Conservation (phyloP, 2,113 vertebrate genomes). For the Macrotis lagotis region DNA sequence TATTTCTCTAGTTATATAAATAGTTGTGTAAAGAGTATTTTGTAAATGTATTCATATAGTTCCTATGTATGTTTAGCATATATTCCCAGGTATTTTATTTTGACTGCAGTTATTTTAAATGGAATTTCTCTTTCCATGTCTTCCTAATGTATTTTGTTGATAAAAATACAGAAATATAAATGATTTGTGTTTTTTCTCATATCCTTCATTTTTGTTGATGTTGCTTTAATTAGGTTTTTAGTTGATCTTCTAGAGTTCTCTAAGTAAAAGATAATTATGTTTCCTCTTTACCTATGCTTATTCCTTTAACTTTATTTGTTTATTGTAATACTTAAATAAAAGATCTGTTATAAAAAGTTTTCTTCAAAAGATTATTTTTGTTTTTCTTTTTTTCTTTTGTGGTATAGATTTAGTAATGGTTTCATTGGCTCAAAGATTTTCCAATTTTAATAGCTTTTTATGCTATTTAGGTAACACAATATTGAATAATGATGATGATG, state of each 20-base stretch:
- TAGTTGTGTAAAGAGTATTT: not conserved
- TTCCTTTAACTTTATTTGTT: not conserved
- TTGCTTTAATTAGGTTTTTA: not conserved
- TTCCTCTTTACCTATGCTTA: not conserved
- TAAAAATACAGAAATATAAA: not conserved
- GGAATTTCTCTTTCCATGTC: not conserved
- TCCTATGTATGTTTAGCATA: not conserved
- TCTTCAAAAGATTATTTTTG: not conserved
- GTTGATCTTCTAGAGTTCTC: not conserved
- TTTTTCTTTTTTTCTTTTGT: not conserved
- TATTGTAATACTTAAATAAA: not conserved
- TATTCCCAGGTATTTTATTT: not conserved
- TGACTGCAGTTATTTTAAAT: not conserved
- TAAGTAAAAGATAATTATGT: not conserved
- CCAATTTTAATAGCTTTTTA: not conserved
- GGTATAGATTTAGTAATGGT: not conserved
- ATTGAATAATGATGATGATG: no score
- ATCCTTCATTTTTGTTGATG: not conserved
- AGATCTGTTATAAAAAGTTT: not conserved
- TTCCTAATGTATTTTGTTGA: not conserved
- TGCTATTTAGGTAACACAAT: no score
- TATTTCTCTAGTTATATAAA: not conserved
- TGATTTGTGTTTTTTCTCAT: not conserved
- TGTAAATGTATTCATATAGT: not conserved
- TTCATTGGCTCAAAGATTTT: not conserved